A percentile compares a stretch with the other conserved stretches of the same genome.
phyloP scores from a whole-genome alignment of 2,888 invertebrate genomes.

The Phragmatobia fuliginosa region DNA sequence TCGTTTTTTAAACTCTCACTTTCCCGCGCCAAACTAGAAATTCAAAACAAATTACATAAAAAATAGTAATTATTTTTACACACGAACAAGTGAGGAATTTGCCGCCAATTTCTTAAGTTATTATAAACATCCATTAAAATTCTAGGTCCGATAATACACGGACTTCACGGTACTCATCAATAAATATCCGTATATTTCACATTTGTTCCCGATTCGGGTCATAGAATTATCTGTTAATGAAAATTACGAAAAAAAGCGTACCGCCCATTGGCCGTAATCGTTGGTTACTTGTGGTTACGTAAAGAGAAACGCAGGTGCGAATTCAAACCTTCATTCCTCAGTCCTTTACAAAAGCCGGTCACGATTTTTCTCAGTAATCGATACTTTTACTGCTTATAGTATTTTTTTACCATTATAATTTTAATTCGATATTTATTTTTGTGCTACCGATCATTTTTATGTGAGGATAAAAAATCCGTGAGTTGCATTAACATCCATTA shows the following conservation, averaged over 20 bases:
- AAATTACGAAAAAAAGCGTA: slow-evolving; percentile 36
- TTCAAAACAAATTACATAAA: slow-evolving; percentile 17
- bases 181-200: slow-evolving; percentile 48
- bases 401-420: neutral
- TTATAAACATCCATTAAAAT: slow-evolving; percentile 40
- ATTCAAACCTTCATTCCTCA: slow-evolving; percentile 6
- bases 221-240: slow-evolving; percentile 39
- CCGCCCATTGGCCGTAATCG: slow-evolving; percentile 39
- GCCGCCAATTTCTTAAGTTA: slow-evolving; percentile 13
- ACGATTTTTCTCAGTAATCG: slow-evolving; percentile 6
- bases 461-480: neutral
- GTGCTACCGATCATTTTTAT: neutral
- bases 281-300: slow-evolving; percentile 31
- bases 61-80: slow-evolving; percentile 12
- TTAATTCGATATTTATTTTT: neutral
- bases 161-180: slow-evolving; percentile 18
- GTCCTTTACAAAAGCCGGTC: slow-evolving; percentile 3
- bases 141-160: slow-evolving; percentile 42
- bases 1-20: slow-evolving; percentile 13
- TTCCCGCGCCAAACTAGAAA: slow-evolving; percentile 12
- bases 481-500: neutral
- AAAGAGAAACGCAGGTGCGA: slow-evolving; percentile 15
- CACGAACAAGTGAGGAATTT: slow-evolving; percentile 8
- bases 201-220: slow-evolving; percentile 45
- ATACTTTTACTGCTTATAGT: neutral